Evolutionary conservation across 1,140 invertebrate genomes (phyloP).

Genomic region (Orchestia grillus): DNA sequence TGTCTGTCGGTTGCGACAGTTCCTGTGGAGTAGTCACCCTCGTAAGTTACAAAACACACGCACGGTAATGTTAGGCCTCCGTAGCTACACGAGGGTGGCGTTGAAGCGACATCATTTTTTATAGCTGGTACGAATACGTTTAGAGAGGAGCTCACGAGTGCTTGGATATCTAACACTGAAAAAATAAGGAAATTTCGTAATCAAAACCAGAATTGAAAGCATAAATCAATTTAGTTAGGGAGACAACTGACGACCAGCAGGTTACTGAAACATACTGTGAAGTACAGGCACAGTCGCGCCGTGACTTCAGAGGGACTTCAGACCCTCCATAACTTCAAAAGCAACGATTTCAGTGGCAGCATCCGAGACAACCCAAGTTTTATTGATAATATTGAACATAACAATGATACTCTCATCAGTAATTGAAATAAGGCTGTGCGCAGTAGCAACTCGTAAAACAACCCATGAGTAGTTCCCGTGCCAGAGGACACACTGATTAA

Average conservation of each 20-base stretch:
- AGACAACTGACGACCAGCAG: not conserved
- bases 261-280: not conserved
- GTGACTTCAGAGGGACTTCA: too few species aligned
- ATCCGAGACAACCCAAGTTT: not conserved
- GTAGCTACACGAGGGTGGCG: not conserved
- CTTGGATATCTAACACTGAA: not conserved
- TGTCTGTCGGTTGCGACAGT: constrained; percentile 93
- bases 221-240: not conserved
- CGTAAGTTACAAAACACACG: not conserved
- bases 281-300: not conserved
- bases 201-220: not conserved
- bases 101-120: not conserved
- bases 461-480: too few species aligned
- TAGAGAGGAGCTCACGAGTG: not conserved
- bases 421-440: too few species aligned
- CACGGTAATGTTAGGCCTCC: not conserved
- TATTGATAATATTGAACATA: too few species aligned
- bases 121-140: not conserved
- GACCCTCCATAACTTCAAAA: not conserved
- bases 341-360: not conserved
- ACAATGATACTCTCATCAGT: too few species aligned
- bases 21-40: constrained; percentile 54
- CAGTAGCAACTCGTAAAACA: too few species aligned
- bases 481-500: not conserved
- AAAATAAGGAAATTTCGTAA: not conserved